Evolutionary conservation across 2,113 vertebrate species (phyloP).

Genomic region (Sphyrna mokarran): DNA sequence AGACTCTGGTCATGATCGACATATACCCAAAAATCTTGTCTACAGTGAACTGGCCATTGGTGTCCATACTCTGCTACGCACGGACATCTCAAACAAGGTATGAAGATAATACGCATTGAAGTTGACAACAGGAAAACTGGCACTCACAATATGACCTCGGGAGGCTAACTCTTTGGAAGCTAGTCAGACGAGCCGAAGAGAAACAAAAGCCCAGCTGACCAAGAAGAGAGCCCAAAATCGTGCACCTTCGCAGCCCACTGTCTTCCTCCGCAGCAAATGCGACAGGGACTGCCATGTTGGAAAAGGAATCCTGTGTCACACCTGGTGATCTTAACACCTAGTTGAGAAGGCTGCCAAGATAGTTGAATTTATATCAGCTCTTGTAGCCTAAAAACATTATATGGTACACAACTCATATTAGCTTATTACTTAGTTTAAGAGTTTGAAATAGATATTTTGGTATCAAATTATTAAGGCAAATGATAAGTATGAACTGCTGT

Average conservation of each 20-base stretch:
- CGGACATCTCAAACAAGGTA: neutral
- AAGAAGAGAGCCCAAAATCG: neutral
- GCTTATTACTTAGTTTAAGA: neutral
- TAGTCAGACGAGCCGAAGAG: neutral
- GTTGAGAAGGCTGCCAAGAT: neutral
- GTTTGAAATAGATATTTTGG: neutral
- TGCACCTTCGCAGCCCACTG: neutral
- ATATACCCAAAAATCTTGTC: neutral
- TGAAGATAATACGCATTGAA: neutral
- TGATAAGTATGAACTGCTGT: neutral
- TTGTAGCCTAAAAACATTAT: neutral
- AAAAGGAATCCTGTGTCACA: too few relatives aligned
- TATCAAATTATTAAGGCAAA: neutral
- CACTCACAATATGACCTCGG: neutral
- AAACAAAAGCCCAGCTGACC: neutral
- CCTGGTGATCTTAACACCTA: neutral
- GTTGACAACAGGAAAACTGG: neutral
- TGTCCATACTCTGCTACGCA: neutral
- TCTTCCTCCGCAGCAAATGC: neutral
- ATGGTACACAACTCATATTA: neutral
- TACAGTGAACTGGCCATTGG: neutral
- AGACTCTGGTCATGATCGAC: neutral
- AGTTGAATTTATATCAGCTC: neutral
- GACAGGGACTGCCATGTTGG: neutral
- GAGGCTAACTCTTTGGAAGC: neutral